phyloP scores from a whole-genome alignment of 1,140 invertebrate species.

The Pissodes strobi region DNA sequence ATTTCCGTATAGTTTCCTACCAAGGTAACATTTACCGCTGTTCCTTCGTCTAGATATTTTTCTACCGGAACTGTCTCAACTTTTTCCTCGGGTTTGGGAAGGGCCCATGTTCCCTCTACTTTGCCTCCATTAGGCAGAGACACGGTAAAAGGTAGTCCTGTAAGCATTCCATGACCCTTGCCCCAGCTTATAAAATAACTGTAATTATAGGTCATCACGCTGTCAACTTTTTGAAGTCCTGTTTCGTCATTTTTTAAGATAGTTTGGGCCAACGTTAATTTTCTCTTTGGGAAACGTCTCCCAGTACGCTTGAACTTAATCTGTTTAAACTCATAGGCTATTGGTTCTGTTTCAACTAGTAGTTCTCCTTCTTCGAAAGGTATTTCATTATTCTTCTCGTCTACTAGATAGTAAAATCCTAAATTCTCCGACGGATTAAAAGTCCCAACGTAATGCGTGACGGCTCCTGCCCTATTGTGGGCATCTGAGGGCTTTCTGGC shows the following conservation, averaged over 20 bases:
- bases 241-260: slow-evolving; percentile 66
- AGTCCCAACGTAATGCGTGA: slow-evolving; percentile 69
- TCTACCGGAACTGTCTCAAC: slow-evolving; percentile 66
- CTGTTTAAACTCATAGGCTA: slow-evolving; percentile 70
- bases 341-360: slow-evolving; percentile 76
- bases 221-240: slow-evolving; percentile 62
- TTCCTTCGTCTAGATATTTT: slow-evolving; percentile 69
- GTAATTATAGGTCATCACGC: slow-evolving; percentile 71
- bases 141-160: slow-evolving; percentile 72
- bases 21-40: slow-evolving; percentile 77
- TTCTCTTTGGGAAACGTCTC: slow-evolving; percentile 60
- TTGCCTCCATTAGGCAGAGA: slow-evolving; percentile 63
- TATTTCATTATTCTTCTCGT: slow-evolving; percentile 63
- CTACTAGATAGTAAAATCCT: slow-evolving; percentile 69
- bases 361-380: slow-evolving; percentile 71
- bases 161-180: slow-evolving; percentile 74
- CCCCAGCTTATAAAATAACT: slow-evolving; percentile 76
- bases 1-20: slow-evolving; percentile 70
- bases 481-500: slow-evolving; percentile 57
- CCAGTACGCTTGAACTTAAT: slow-evolving; percentile 66
- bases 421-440: slow-evolving; percentile 65
- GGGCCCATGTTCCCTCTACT: slow-evolving; percentile 71
- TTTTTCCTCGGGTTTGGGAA: slow-evolving; percentile 62
- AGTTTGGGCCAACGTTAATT: slow-evolving; percentile 62
- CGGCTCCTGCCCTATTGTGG: slow-evolving; percentile 51